Conservation (phyloP, 2,888 invertebrate genomes). For the Drosophila cognata region DNA sequence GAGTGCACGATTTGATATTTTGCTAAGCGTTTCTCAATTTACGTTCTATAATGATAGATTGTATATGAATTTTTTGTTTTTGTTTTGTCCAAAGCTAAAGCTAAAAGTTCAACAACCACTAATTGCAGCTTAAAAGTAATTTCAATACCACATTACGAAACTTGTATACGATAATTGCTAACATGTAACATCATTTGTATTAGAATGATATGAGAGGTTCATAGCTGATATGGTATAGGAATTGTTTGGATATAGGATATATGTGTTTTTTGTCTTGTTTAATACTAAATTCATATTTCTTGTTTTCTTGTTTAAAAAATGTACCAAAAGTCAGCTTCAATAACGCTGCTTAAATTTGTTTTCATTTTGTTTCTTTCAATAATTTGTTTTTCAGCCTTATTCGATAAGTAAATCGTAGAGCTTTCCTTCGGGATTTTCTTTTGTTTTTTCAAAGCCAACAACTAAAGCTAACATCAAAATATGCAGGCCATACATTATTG, state of each 20-base stretch:
- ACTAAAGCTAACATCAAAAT: slow-evolving; percentile 75
- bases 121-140: slow-evolving; percentile 79
- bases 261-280: slow-evolving; percentile 30
- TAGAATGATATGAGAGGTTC: slow-evolving; percentile 69
- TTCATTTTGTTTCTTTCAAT: slow-evolving; percentile 27
- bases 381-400: slow-evolving; percentile 70
- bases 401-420: slow-evolving; percentile 71
- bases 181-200: slow-evolving; percentile 42
- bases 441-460: slow-evolving; percentile 60
- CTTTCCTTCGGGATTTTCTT: slow-evolving; percentile 35
- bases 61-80: slow-evolving; percentile 47
- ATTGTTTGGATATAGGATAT: slow-evolving; percentile 52
- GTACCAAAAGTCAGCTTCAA: slow-evolving; percentile 67
- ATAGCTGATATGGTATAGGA: slow-evolving; percentile 73
- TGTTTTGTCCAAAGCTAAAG: slow-evolving; percentile 64
- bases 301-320: slow-evolving; percentile 49
- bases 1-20: slow-evolving; percentile 39
- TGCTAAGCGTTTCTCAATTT: slow-evolving; percentile 61
- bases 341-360: slow-evolving; percentile 52
- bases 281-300: slow-evolving; percentile 22
- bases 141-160: slow-evolving; percentile 71
- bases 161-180: slow-evolving; percentile 61
- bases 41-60: slow-evolving; percentile 51
- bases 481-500: slow-evolving; percentile 53
- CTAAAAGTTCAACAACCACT: slow-evolving; percentile 79